Base-by-base conservation (phyloP, 1,140 invertebrate species). In the Aphis craccivora region DNA sequence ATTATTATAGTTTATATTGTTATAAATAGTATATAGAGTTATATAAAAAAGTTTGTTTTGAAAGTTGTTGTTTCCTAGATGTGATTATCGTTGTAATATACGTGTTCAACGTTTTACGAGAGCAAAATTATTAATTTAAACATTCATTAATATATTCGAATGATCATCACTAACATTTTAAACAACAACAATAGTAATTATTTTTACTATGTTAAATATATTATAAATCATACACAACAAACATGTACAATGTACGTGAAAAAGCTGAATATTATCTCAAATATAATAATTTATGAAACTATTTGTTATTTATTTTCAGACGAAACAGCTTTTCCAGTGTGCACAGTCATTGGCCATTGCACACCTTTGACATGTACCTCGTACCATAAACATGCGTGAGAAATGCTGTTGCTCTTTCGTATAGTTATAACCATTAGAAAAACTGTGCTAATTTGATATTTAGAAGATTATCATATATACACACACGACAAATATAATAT, bases 181-280 rank as follows among this genome's bases (percentile, higher is more conserved):
- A 67, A 67, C 60, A 67, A 67, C 55, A 67, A 67, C 30, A n/a
- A 67, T n/a, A 67, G n/a, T n/a, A 67, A 67, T 67, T n/a, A 67
- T 67, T 67, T 18, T n/a, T 18, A 14, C n/a, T 67, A n/a, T 18
- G 18, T 4, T 67, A n/a, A 67, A 67, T 67, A 67, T 67, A 30
- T 30, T 67, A 67, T 67, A 14, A 9, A 67, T 11, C 14, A 67
- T n/a, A 18, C 1, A 67, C 11, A n/a, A n/a, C n/a, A n/a, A 18
- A n/a, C 30, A n/a, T 67, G 14, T n/a, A 67, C 5, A 14, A 18
- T 67, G 60, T n/a, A 67, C 60, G 60, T 67, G 30, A 67, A 11
- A 67, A 3, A 67, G 25, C 2, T 67, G 60, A 9, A 14, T n/a
- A 67, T 67, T n/a, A 67, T 5, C 14, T n/a, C 14, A 7, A 5